Base-by-base conservation (phyloP, 2,888 invertebrate genomes). In the Folsomia candida region DNA sequence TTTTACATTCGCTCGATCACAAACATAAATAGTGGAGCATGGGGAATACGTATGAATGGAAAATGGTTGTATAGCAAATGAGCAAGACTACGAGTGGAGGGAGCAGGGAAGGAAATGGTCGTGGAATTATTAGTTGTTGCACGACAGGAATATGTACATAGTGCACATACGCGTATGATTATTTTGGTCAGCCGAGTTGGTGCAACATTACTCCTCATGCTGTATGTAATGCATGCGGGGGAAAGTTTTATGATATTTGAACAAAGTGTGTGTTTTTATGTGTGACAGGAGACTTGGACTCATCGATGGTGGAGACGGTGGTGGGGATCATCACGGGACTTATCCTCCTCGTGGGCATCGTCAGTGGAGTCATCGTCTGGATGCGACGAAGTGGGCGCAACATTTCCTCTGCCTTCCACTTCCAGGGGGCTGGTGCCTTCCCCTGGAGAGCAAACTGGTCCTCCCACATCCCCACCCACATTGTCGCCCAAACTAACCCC, bases 381-480 rank as follows among this genome's bases (percentile, higher is more conserved):
- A 75, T 78, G 75, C 63, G 78, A 67, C 75, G 76, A 59, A 78
- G 74, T 71, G 79, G 79, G 14, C 73, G 74, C 24, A 73, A 75
- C 60, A 74, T 79, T 57, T 73, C 76, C 2, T 74, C 77, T 11
- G 75, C 75, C 58, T 75, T 77, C 64, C 72, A 72, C 27, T 76
- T 77, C 65, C 76, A 75, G 67, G 4, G 54, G 6, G 67, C 72
- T 37, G 74, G 75, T 72, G 73, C 77, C 70, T 76, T 78, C 51
- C 77, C 77, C 54, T 74, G 79, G 72, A 68, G 76, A 37, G 69
- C 72, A 18, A 75, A 72, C 9, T 79, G 79, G 79, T 76, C 72
- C 71, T 76, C 77, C 24, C n/a, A n/a, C n/a, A 78, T 79, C 60
- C 79, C 79, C 20, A 79, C 78, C 4, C 79, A 79, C 61, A 79